These are phyloP conservation scores for Corydoras sp. DNA, from an alignment of 2,113 vertebrate genomes.

Conservation along the genomic window DNA sequence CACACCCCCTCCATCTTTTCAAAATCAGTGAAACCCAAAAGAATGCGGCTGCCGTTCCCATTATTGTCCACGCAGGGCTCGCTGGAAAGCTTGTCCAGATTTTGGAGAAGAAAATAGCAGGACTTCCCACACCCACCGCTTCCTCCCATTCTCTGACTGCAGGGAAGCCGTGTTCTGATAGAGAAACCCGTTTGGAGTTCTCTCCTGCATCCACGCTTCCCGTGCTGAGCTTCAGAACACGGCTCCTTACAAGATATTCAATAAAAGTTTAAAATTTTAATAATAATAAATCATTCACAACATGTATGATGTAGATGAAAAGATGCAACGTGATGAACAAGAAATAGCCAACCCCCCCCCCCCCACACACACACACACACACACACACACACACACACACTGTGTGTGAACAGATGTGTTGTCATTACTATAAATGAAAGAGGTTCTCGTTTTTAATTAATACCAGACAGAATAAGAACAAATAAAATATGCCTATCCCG, in stretches of 20 bases:
- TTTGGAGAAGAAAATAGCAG: conserved; percentile 38
- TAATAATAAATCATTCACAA: too few species aligned
- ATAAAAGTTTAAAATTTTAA: too few species aligned
- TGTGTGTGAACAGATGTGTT: too few species aligned
- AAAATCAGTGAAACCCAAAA: conserved; percentile 10
- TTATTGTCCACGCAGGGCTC: conserved; percentile 30
- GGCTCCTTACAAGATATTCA: neutral
- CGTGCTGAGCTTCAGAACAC: neutral
- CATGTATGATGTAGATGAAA: too few species aligned
- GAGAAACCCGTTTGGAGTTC: neutral
- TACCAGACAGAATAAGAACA: too few species aligned
- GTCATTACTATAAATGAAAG: too few species aligned
- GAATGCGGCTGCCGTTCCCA: conserved; percentile 27
- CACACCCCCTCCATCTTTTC: conserved; percentile 11
- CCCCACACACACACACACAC: too few species aligned
- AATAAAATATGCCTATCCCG: too few species aligned
- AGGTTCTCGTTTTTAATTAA: too few species aligned
- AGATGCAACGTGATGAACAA: too few species aligned
- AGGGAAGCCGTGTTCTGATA: conserved; percentile 31
- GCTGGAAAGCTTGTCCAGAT: conserved; percentile 15
- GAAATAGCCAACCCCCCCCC: too few species aligned
- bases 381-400: too few species aligned
- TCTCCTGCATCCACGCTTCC: neutral
- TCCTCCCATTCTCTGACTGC: conserved; percentile 43
- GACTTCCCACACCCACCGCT: conserved; percentile 34